These are phyloP conservation scores for Chloebia gouldiae DNA, from an alignment of 2,113 vertebrate genomes.

Conservation along the genomic window DNA sequence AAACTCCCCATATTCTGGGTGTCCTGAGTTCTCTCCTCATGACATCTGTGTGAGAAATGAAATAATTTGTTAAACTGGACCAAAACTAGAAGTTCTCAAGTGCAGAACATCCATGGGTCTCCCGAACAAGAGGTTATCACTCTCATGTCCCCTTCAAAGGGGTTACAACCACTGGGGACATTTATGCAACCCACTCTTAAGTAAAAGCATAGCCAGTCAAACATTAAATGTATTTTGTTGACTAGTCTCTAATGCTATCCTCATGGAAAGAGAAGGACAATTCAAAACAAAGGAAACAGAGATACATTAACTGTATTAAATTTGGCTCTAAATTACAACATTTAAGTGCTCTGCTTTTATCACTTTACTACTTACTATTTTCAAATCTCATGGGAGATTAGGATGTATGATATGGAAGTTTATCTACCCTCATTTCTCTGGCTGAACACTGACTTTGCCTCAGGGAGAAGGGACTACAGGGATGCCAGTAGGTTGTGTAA, in stretches of 20 bases:
- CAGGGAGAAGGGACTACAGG: neutral
- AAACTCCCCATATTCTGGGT: neutral
- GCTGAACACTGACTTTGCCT: accelerated
- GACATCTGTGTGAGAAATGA: neutral
- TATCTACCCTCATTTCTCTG: neutral
- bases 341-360: neutral
- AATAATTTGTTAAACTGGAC: neutral
- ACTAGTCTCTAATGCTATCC: neutral
- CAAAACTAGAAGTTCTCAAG: neutral
- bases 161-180: neutral
- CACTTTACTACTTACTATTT: neutral
- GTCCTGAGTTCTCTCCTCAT: neutral
- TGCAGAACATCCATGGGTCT: neutral
- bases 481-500: neutral
- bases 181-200: neutral
- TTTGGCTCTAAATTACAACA: neutral
- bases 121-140: accelerated
- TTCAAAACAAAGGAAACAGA: neutral
- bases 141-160: neutral
- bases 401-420: neutral
- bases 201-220: neutral
- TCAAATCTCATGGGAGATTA: neutral
- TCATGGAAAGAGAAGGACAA: neutral
- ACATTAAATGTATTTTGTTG: neutral
- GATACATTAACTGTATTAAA: neutral